Percentiles rank a stretch among this genome's conserved stretches.
These are phyloP conservation scores for Sparidentex hasta DNA, from an alignment of 2,797 vertebrate species.

Conservation along the genomic window DNA sequence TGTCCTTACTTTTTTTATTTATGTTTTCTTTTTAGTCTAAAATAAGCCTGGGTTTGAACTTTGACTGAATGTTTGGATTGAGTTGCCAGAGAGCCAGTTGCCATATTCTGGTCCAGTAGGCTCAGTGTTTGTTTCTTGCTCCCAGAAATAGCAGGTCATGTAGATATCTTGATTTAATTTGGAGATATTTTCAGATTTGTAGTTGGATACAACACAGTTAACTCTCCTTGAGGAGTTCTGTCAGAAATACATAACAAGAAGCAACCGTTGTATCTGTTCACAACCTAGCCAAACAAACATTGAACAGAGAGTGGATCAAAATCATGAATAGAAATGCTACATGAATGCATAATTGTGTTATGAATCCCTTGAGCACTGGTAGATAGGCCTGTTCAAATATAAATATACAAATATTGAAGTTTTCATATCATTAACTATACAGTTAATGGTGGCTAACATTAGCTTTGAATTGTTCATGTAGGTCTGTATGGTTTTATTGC, in stretches of 20 bases:
- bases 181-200: neutral
- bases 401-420: too few species aligned
- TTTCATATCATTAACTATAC: too few species aligned
- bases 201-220: neutral
- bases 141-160: neutral
- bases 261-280: neutral
- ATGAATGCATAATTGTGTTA: neutral
- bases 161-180: neutral
- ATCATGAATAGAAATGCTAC: neutral
- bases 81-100: neutral
- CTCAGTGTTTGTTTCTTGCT: neutral
- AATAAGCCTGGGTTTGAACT: slow-evolving; percentile 11
- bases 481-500: too few species aligned
- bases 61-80: slow-evolving; percentile 21
- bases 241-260: neutral
- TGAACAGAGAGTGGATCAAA: neutral
- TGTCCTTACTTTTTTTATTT: neutral
- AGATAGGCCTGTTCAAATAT: too few species aligned
- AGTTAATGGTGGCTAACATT: too few species aligned
- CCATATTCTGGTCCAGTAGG: neutral
- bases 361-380: neutral
- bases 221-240: neutral
- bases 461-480: too few species aligned
- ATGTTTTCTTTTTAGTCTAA: neutral
- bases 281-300: neutral